Evolutionary conservation across 1,140 invertebrate genomes (phyloP).

Genomic region (Drosophila ogumai): DNA sequence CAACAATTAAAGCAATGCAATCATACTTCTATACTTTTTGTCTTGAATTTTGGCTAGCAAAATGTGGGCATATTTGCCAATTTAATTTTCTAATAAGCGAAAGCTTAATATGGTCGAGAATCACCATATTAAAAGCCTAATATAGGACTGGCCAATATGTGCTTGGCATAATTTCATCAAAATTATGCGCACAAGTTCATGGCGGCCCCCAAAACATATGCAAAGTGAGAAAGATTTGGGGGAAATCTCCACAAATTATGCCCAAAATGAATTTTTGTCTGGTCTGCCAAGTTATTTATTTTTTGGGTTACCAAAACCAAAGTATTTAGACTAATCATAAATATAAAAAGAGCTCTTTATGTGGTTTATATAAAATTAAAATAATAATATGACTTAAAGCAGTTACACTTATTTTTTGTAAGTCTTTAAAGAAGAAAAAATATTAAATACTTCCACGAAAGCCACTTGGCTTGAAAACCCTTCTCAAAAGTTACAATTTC

Average conservation of each 20-base stretch:
- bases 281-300: neutral
- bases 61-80: neutral
- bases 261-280: constrained; percentile 12
- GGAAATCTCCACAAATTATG: constrained; percentile 14
- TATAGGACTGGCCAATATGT: constrained; percentile 23
- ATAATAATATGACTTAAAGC: neutral
- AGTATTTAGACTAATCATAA: constrained; percentile 1
- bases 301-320: neutral
- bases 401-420: neutral
- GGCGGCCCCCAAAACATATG: constrained; percentile 17
- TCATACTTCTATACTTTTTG: neutral
- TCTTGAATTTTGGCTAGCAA: neutral
- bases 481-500: neutral
- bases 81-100: neutral
- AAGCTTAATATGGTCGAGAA: neutral
- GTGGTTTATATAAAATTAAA: neutral
- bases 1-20: too few species aligned
- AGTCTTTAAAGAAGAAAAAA: neutral
- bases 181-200: constrained; percentile 40
- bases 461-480: neutral
- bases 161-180: constrained; percentile 37
- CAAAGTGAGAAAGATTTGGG: constrained; percentile 18
- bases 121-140: constrained; percentile 3
- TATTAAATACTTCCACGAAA: neutral
- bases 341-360: neutral